Base-by-base conservation (phyloP, 1,140 invertebrate species). In the Drosophila baimaii region DNA sequence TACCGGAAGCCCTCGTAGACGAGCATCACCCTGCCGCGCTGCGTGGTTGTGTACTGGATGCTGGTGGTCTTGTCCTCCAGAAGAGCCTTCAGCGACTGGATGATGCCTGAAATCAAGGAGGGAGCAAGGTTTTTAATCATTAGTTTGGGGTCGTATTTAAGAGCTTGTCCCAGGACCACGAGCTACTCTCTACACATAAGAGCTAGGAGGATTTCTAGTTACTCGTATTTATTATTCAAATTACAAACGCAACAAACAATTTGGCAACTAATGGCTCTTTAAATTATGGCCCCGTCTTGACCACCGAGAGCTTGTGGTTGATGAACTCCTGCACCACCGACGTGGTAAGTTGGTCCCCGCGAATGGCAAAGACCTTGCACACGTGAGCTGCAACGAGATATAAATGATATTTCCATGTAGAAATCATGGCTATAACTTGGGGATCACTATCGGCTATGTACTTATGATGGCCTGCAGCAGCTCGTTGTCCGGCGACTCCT, bases 1-100 rank as follows among this genome's bases (percentile, higher is more conserved):
- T 92, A 92, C 27, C 85, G 71, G 55, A 91, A 92, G 2, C 91
- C 91, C 41, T 90, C 91, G 55, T 91, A 92, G 3, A 92, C 77
- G 25, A 92, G 68, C 91, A 92, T 92, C 13, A 85, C 81, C 15
- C 91, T 76, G 6, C 91, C 91, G 0, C 91, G 77, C 49, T 92
- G 91, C 1, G 91, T 92, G 31, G 91, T 92, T 29, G 91, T 82
- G 17, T 92, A 82, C 27, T 88, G 90, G 3, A 89, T 61, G 25
- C 65, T 84, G 29, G 73, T 77, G 31, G 69, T 61, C 47, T 91
- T 91, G 9, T 90, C 90, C 47, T 91, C 89, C 25, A 83, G 85
- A 4, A 91, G 61, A 3, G 77, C 90, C 54, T 78, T 91, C 15
- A 91, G 69, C 13, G 79, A 86, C 23, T 83, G 83, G 56, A 86